A percentile compares a stretch with the other conserved stretches of the same genome.
Conservation (phyloP, 2,888 invertebrate species). For the Arrhopalites spinosus region DNA sequence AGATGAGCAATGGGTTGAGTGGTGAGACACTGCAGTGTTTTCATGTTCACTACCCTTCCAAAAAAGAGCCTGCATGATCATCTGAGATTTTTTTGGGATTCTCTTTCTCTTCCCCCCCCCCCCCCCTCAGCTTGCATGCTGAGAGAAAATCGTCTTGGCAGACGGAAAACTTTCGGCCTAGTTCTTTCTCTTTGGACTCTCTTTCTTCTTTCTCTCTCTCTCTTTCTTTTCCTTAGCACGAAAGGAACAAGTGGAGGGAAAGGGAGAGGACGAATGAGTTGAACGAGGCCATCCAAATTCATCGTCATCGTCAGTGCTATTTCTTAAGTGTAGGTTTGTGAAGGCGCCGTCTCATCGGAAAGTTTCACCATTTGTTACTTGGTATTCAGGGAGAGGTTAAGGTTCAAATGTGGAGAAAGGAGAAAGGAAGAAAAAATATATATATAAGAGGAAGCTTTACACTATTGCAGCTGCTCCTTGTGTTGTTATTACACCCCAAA, state of each 20-base stretch:
- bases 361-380: constrained; percentile 25
- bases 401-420: constrained; percentile 1
- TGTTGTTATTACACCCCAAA: background rate
- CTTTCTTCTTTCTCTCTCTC: background rate
- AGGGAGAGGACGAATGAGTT: background rate
- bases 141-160: constrained; percentile 7
- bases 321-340: background rate
- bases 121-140: background rate
- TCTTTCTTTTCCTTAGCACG: background rate
- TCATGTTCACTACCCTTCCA: background rate
- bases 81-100: background rate
- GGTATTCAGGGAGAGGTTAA: background rate
- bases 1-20: too few relatives aligned
- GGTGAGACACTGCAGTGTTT: background rate
- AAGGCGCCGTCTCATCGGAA: background rate
- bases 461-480: too few relatives aligned
- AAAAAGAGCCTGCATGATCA: background rate
- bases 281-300: constrained; percentile 11
- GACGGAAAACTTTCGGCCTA: background rate
- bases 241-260: background rate
- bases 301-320: constrained; percentile 4
- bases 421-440: background rate
- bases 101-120: background rate
- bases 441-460: background rate
- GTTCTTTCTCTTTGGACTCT: background rate